Base-by-base conservation (phyloP, 2,888 invertebrate species). In the Thecocarcelia acutangulata region DNA sequence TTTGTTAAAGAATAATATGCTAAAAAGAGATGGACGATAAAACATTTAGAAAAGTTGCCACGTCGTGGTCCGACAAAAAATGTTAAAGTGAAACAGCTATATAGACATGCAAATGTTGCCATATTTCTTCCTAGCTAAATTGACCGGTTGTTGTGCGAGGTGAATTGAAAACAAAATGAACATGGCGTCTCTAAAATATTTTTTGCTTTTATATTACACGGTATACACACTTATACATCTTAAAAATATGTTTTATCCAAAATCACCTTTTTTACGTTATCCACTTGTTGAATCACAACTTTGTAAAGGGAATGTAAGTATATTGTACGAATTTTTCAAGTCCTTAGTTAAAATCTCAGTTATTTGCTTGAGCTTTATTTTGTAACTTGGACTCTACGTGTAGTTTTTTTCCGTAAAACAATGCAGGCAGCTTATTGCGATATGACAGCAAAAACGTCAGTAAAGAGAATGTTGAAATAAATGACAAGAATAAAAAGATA, bases 301-400 rank as follows among this genome's bases (percentile, higher is more conserved):
- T 54, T 86, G 89, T 11, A 87, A 88, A 85, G 85, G 88, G 84
- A 89, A 90, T 87, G 90, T 90, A 85, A 89, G 90, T 87, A 84
- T 73, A 74, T 69, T 21, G 24, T 24, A 54, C 44, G 2, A 28
- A 33, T 68, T 54, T 37, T 5, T 19, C 24, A 19, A 33, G 44
- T 64, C 44, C 28, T 52, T 64, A 52, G 28, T 48, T 33, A 12
- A 58, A 48, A 46, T 13, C 21, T 58, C 61, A 48, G 42, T 13
- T 58, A 17, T 66, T 63, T 44, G 28, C 17, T 48, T 42, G 73
- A 58, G 24, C 24, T 24, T 46, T 66, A 17, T 46, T 33, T 59
- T 21, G 12, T 9, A 3, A 28, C 33, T 37, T 28, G 28, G 24
- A 11, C 44, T 70, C 54, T 46, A 42, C 72, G 46, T 64, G 56